Percentiles rank a stretch among this genome's conserved stretches.
Conservation (phyloP, 2,888 invertebrate species). For the Agriopis marginaria region DNA sequence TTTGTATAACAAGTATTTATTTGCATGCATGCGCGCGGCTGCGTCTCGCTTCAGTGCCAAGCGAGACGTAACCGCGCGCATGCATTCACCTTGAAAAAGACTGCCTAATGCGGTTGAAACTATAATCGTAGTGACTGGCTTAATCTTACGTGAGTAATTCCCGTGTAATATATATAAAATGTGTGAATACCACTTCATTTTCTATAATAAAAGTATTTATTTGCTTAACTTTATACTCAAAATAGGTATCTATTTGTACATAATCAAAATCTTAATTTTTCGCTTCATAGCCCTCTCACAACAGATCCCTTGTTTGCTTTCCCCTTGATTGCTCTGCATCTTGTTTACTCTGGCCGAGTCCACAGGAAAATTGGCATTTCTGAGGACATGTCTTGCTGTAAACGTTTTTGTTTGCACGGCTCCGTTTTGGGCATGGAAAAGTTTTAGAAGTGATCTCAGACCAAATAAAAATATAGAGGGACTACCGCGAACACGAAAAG, state of each 20-base stretch:
- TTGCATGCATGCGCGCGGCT: no score
- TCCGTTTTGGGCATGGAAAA: conserved; percentile 26
- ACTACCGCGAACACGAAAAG: no score
- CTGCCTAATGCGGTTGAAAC: no score
- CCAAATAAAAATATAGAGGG: no score
- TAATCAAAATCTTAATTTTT: conserved; percentile 46
- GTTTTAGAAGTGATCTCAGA: no score
- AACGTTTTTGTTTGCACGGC: conserved; percentile 42
- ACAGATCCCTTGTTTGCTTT: conserved; percentile 41
- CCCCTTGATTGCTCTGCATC: conserved; percentile 45
- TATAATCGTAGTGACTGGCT: no score
- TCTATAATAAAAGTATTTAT: background rate
- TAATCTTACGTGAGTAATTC: no score
- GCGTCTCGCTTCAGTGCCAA: no score
- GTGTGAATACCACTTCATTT: no score
- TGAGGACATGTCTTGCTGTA: conserved; percentile 36
- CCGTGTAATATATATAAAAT: no score
- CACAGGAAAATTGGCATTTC: conserved; percentile 45
- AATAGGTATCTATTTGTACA: conserved; percentile 37
- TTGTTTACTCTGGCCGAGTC: conserved; percentile 41
- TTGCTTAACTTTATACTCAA: conserved; percentile 10
- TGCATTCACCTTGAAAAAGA: no score
- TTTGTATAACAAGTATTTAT: background rate
- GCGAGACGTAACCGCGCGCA: no score
- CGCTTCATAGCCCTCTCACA: conserved; percentile 37